These are phyloP conservation scores for Erpetoichthys calabaricus DNA, from an alignment of 2,797 vertebrate species.

Conservation along the genomic window DNA sequence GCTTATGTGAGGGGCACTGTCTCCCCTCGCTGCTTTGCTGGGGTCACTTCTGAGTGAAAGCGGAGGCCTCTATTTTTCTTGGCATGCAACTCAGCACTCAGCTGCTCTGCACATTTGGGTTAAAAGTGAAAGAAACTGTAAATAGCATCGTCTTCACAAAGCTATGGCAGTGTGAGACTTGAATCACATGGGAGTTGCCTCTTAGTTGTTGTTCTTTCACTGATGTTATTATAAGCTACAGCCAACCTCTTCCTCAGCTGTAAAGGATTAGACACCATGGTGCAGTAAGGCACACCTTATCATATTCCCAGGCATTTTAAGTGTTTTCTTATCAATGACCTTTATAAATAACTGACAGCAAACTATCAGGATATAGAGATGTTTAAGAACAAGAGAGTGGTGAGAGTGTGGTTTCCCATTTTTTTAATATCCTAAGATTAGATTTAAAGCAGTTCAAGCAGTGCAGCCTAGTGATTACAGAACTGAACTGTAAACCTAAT, in stretches of 20 bases:
- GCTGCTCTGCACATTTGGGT: constrained; percentile 35
- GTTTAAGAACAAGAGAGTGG: too few relatives aligned
- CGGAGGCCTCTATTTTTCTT: constrained; percentile 34
- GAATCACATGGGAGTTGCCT: too few relatives aligned
- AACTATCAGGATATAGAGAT: too few relatives aligned
- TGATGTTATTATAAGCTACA: background rate
- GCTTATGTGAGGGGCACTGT: constrained; percentile 34
- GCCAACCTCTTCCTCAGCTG: background rate
- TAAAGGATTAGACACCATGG: background rate
- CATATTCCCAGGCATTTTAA: background rate
- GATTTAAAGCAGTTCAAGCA: too few relatives aligned
- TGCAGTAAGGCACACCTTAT: background rate
- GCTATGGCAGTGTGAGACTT: background rate
- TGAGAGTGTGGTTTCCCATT: too few relatives aligned
- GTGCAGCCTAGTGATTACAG: too few relatives aligned
- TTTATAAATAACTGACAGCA: too few relatives aligned
- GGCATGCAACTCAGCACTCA: constrained; percentile 30
- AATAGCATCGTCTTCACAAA: background rate
- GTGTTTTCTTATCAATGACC: too few relatives aligned
- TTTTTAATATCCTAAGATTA: too few relatives aligned
- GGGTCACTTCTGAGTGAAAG: constrained; percentile 22
- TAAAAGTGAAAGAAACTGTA: constrained; percentile 15
- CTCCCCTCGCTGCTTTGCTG: constrained; percentile 20
- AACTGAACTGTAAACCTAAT: too few relatives aligned
- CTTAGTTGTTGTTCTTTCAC: background rate